Evolutionary conservation across 2,888 invertebrate genomes (phyloP).

Genomic region (Rhagium mordax): DNA sequence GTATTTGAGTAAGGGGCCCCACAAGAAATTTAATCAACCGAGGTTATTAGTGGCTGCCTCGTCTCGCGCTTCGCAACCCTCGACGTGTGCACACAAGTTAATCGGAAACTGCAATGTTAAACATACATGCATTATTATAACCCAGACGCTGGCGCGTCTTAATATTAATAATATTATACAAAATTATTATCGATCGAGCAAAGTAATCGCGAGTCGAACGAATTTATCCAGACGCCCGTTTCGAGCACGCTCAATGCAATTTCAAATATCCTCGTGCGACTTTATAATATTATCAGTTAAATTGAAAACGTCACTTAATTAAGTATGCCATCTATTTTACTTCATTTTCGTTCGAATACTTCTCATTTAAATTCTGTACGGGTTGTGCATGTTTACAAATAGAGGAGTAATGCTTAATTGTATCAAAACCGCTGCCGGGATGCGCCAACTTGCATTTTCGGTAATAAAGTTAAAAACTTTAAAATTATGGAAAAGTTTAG

Average conservation of each 20-base stretch:
- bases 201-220: not conserved
- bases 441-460: no score
- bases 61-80: constrained; percentile 10
- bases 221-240: not conserved
- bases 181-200: constrained; percentile 11
- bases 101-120: constrained; percentile 44
- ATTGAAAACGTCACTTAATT: not conserved
- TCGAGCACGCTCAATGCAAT: not conserved
- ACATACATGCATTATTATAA: constrained; percentile 12
- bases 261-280: not conserved
- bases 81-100: constrained; percentile 37
- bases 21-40: constrained; percentile 49
- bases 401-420: not conserved
- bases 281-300: not conserved
- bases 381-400: not conserved
- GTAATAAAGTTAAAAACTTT: no score
- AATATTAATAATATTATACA: constrained; percentile 19
- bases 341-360: not conserved
- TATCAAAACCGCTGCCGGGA: not conserved
- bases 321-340: not conserved
- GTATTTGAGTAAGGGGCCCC: constrained; percentile 31
- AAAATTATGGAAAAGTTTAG: no score
- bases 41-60: constrained; percentile 39
- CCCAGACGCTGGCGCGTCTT: constrained; percentile 9
- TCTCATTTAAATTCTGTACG: not conserved